Evolutionary conservation across 2,888 invertebrate species (phyloP).

Genomic region (Eupithecia vulgata): DNA sequence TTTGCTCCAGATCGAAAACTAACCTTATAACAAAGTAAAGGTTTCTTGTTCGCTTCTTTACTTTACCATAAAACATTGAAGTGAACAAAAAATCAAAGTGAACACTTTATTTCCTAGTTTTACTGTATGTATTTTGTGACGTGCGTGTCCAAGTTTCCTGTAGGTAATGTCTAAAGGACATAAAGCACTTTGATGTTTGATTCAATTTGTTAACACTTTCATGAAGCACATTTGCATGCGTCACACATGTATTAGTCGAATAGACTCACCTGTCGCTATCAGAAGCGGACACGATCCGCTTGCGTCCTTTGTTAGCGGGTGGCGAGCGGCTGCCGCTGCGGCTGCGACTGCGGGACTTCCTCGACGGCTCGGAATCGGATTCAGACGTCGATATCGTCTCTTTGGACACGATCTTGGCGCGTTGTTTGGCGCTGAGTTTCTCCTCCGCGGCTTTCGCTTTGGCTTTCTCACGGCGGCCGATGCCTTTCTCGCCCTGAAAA

Average conservation of each 20-base stretch:
- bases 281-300: constrained; percentile 86
- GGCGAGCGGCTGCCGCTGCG: constrained; percentile 67
- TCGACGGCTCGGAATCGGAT: constrained; percentile 86
- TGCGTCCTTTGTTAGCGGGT: constrained; percentile 78
- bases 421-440: constrained; percentile 92
- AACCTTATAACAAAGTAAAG: no score
- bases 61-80: no score
- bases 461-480: constrained; percentile 72
- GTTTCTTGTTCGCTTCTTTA: no score
- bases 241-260: neutral
- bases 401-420: constrained; percentile 95
- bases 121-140: no score
- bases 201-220: no score
- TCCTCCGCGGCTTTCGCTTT: constrained; percentile 80
- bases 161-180: no score
- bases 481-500: constrained; percentile 71
- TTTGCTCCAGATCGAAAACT: no score
- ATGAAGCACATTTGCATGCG: no score
- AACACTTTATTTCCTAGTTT: no score
- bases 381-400: constrained; percentile 97
- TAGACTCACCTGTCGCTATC: constrained; percentile 67
- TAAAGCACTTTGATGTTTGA: no score
- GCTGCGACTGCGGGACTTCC: constrained; percentile 65
- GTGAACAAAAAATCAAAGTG: no score
- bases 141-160: no score